Evolutionary conservation across 1,140 invertebrate genomes (phyloP).

Genomic region (Drosophila subpulchrella): DNA sequence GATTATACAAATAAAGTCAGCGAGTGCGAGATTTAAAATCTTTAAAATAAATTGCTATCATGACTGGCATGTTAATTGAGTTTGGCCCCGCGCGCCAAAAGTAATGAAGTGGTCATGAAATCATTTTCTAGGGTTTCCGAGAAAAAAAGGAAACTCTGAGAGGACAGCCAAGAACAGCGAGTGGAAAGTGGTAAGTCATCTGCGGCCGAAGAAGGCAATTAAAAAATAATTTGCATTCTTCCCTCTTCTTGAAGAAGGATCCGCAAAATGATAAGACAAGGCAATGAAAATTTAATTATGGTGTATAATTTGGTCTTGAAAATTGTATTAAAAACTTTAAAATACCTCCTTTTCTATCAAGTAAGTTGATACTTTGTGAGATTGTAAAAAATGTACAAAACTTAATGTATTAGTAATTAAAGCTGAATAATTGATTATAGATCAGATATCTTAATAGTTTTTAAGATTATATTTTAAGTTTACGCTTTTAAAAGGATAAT

Average conservation of each 20-base stretch:
- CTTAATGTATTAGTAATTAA: no score
- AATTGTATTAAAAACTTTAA: background rate
- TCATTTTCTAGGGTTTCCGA: constrained; percentile 32
- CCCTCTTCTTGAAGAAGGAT: constrained; percentile 15
- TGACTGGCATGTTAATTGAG: constrained; percentile 53
- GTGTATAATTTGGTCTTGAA: background rate
- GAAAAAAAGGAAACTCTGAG: background rate
- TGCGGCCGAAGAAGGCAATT: constrained; percentile 41
- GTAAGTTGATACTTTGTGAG: no score
- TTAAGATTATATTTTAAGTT: no score
- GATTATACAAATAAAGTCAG: constrained; percentile 16
- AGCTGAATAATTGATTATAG: no score
- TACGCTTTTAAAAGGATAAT: no score
- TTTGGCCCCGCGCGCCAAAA: constrained; percentile 17
- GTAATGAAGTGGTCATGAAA: constrained; percentile 39
- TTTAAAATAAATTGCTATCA: background rate
- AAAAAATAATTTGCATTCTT: constrained; percentile 50
- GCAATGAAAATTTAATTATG: constrained; percentile 7
- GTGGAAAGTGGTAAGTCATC: constrained; percentile 22
- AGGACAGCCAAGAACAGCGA: background rate
- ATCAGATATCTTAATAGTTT: no score
- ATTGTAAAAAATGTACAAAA: no score
- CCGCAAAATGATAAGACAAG: background rate
- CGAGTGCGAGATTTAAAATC: constrained; percentile 15
- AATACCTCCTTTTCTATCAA: background rate